A percentile compares a stretch with the other conserved stretches of the same genome.
Conservation (phyloP, 2,888 invertebrate genomes). For the Pemphredon lugubris region DNA sequence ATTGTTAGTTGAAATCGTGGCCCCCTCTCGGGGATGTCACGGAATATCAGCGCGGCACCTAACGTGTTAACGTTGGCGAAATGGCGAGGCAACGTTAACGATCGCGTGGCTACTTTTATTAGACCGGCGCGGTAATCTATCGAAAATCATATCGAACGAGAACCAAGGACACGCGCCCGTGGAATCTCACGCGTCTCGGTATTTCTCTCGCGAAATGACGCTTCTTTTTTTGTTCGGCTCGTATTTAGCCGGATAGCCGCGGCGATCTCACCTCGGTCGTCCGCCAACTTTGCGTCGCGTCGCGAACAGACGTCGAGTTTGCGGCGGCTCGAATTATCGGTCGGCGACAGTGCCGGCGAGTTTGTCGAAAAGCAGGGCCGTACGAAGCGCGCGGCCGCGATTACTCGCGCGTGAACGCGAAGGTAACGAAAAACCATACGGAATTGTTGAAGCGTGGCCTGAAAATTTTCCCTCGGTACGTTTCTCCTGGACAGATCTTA, state of each 20-base stretch:
- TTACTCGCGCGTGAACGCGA: slow-evolving; percentile 27
- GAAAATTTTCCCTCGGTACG: slow-evolving; percentile 13
- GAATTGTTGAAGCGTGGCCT: slow-evolving; percentile 2
- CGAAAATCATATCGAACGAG: neutral
- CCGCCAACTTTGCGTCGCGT: slow-evolving; percentile 62
- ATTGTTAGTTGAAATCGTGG: too few species aligned
- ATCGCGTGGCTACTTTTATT: too few species aligned
- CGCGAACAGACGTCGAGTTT: slow-evolving; percentile 62
- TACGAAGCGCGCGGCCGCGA: slow-evolving; percentile 37
- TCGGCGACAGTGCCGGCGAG: slow-evolving; percentile 59
- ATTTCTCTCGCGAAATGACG: slow-evolving; percentile 27
- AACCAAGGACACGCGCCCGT: neutral
- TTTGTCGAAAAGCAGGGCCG: slow-evolving; percentile 65
- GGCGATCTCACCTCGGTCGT: slow-evolving; percentile 52
- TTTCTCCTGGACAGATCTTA: too few species aligned
- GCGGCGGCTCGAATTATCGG: slow-evolving; percentile 67
- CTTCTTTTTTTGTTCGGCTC: too few species aligned
- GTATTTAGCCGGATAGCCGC: slow-evolving; percentile 53
- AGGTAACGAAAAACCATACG: slow-evolving; percentile 9
- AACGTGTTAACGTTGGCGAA: too few species aligned
- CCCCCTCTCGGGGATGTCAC: too few species aligned
- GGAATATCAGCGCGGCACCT: too few species aligned
- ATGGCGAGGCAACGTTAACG: too few species aligned
- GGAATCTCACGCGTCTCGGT: neutral
- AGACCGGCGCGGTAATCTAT: too few species aligned